Evolutionary conservation across 2,888 invertebrate genomes (phyloP).

Genomic region (Imbricaverruca yamaguchii): DNA sequence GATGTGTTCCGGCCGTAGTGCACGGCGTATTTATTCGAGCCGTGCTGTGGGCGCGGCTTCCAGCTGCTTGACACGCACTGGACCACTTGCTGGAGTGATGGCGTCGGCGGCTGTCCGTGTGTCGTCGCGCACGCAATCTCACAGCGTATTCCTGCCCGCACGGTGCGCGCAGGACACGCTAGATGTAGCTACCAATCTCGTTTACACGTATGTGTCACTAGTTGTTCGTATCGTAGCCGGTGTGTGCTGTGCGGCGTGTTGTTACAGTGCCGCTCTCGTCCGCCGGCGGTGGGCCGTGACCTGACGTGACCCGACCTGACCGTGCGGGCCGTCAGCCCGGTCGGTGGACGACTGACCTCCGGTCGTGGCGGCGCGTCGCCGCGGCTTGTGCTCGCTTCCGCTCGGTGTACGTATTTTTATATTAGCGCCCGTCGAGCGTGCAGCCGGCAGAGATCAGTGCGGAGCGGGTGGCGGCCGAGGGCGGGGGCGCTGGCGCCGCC

Average conservation of each 20-base stretch:
- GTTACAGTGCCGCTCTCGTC: background rate
- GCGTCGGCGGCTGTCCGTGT: too few species aligned
- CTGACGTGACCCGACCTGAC: background rate
- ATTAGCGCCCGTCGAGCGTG: background rate
- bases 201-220: background rate
- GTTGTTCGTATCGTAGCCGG: background rate
- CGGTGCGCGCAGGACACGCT: background rate
- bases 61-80: background rate
- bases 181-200: background rate
- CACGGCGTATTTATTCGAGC: background rate
- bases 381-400: background rate
- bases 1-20: background rate
- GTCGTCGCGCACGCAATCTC: background rate
- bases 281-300: background rate
- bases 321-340: background rate
- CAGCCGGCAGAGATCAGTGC: background rate
- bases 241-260: too few species aligned
- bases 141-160: background rate
- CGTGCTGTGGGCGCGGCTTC: too few species aligned
- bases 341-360: too few species aligned
- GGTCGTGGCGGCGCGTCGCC: too few species aligned
- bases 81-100: background rate
- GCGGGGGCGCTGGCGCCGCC: background rate
- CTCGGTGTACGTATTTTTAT: conserved; percentile 8
- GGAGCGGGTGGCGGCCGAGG: background rate